Evolutionary conservation across 2,113 vertebrate species (phyloP).

Genomic region (Isurus oxyrinchus): DNA sequence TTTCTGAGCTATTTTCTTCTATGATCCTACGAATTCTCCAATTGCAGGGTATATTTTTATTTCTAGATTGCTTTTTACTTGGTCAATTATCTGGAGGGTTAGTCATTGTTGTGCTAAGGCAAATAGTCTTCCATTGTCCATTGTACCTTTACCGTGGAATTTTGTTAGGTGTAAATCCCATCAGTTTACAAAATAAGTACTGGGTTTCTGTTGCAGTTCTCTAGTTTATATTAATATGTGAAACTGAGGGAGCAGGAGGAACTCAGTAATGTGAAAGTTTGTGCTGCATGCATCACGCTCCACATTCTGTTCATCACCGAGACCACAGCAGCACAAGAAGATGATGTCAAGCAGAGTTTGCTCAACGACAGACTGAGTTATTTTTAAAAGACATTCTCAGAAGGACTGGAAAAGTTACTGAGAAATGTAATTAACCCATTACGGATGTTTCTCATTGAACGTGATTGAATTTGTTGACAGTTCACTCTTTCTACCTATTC

Average conservation of each 20-base stretch:
- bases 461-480: background rate
- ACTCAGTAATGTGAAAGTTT: background rate
- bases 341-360: background rate
- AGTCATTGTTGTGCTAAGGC: background rate
- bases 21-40: background rate
- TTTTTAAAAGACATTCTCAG: background rate
- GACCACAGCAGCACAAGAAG: background rate
- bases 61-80: background rate
- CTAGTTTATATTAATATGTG: background rate
- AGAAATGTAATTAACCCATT: background rate
- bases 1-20: background rate
- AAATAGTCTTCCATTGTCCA: background rate
- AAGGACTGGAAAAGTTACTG: background rate
- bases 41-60: background rate
- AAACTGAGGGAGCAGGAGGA: background rate
- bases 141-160: background rate
- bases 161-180: background rate
- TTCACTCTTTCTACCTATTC: background rate
- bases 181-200: background rate
- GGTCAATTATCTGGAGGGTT: background rate
- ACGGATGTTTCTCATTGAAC: background rate
- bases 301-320: background rate
- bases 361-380: background rate
- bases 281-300: background rate
- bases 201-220: background rate